Percentiles rank a stretch among this genome's conserved stretches.
phyloP scores from a whole-genome alignment of 2,888 invertebrate species.

The Ecliptopera silaceata region DNA sequence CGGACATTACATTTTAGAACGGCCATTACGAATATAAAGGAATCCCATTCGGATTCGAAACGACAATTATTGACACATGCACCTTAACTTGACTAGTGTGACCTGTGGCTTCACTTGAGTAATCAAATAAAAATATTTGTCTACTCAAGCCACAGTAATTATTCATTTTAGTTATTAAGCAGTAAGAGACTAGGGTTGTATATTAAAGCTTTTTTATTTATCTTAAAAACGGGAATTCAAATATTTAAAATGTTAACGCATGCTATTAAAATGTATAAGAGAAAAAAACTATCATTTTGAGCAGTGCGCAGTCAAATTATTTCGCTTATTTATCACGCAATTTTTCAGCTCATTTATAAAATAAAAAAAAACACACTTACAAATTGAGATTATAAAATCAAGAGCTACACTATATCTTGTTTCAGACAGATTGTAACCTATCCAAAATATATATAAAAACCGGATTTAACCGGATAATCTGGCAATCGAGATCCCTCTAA shows the following conservation, averaged over 20 bases:
- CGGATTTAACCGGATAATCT: slow-evolving; percentile 33
- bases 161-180: too few relatives aligned
- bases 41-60: slow-evolving; percentile 29
- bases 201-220: too few relatives aligned
- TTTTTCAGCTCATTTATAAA: background rate
- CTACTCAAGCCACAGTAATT: too few relatives aligned
- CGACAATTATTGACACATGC: slow-evolving; percentile 38
- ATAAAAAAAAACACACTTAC: background rate
- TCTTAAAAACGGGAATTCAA: too few relatives aligned
- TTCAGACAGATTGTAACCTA: background rate
- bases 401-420: too few relatives aligned
- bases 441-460: slow-evolving; percentile 2
- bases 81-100: slow-evolving; percentile 21
- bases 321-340: too few relatives aligned
- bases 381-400: too few relatives aligned
- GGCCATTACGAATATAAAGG: slow-evolving; percentile 27
- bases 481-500: slow-evolving; percentile 31
- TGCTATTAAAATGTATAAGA: too few relatives aligned
- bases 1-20: slow-evolving; percentile 31
- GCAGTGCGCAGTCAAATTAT: too few relatives aligned
- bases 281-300: too few relatives aligned
- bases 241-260: too few relatives aligned
- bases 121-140: background rate
- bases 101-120: background rate
- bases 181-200: too few relatives aligned